Evolutionary conservation across 1,140 invertebrate species (phyloP).

Genomic region (Panagrolaimus sp.): DNA sequence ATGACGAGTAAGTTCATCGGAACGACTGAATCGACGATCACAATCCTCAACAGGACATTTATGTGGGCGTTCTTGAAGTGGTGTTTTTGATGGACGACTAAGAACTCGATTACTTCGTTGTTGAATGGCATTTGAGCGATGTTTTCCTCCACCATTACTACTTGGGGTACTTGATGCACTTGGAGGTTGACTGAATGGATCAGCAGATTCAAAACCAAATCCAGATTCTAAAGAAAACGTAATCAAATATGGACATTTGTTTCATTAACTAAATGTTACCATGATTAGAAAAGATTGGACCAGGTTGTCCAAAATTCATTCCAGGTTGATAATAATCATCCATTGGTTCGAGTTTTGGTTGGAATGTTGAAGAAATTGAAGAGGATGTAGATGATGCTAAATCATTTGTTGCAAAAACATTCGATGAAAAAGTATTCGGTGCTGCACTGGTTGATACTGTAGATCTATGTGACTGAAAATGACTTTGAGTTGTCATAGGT

Average conservation of each 20-base stretch:
- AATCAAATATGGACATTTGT: background rate
- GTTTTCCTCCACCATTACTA: background rate
- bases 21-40: slow-evolving; percentile 89
- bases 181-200: slow-evolving; percentile 35
- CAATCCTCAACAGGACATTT: slow-evolving; percentile 94
- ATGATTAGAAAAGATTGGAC: slow-evolving; percentile 27
- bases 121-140: slow-evolving; percentile 25
- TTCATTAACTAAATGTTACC: background rate
- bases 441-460: background rate
- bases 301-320: slow-evolving; percentile 33
- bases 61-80: slow-evolving; percentile 93
- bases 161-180: slow-evolving; percentile 16
- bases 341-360: slow-evolving; percentile 43
- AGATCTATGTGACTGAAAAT: background rate
- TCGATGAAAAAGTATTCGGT: too few species aligned
- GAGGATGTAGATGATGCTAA: background rate
- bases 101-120: slow-evolving; percentile 42
- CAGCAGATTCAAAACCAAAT: background rate
- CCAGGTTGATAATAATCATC: slow-evolving; percentile 39
- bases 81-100: slow-evolving; percentile 61
- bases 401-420: background rate
- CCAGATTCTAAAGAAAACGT: background rate
- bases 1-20: slow-evolving; percentile 93
- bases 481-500: slow-evolving; percentile 1
- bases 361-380: slow-evolving; percentile 20